A percentile compares a stretch with the other conserved stretches of the same genome.
phyloP scores from a whole-genome alignment of 2,888 invertebrate genomes.

The Melikaiella ostensackeni region DNA sequence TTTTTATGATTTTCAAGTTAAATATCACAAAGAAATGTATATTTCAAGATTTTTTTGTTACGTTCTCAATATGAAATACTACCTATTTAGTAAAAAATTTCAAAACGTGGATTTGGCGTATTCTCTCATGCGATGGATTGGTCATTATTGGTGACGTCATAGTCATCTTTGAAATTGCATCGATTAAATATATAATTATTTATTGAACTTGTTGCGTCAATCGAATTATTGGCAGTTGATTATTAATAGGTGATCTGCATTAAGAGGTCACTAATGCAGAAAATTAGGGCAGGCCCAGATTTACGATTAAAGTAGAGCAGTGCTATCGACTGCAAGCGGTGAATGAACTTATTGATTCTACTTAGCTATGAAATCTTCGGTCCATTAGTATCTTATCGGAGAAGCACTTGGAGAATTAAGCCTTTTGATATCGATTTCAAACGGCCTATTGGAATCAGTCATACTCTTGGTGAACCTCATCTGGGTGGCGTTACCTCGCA shows the following conservation, averaged over 20 bases:
- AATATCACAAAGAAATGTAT: too few species aligned
- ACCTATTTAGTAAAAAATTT: too few species aligned
- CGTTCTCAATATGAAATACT: too few species aligned
- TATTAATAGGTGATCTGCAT: constrained; percentile 33
- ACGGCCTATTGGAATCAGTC: neutral
- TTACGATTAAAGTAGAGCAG: constrained; percentile 19
- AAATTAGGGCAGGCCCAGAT: constrained; percentile 19
- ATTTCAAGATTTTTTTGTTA: too few species aligned
- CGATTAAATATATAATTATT: constrained; percentile 5
- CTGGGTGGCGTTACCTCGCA: constrained; percentile 36
- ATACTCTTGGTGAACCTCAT: neutral
- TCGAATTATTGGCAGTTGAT: constrained; percentile 21
- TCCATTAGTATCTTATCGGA: neutral
- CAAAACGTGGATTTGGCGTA: too few species aligned
- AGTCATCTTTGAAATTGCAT: neutral
- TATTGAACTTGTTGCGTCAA: constrained; percentile 17
- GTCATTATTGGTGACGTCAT: neutral
- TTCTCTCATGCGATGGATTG: too few species aligned
- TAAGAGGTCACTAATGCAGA: constrained; percentile 14
- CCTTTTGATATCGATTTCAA: neutral
- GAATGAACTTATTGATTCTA: constrained; percentile 12
- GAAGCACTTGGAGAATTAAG: neutral
- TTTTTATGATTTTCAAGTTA: too few species aligned
- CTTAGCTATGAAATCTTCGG: neutral
- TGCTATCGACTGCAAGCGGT: constrained; percentile 23